phyloP scores from a whole-genome alignment of 1,140 invertebrate genomes.

The Drosophila baimaii region DNA sequence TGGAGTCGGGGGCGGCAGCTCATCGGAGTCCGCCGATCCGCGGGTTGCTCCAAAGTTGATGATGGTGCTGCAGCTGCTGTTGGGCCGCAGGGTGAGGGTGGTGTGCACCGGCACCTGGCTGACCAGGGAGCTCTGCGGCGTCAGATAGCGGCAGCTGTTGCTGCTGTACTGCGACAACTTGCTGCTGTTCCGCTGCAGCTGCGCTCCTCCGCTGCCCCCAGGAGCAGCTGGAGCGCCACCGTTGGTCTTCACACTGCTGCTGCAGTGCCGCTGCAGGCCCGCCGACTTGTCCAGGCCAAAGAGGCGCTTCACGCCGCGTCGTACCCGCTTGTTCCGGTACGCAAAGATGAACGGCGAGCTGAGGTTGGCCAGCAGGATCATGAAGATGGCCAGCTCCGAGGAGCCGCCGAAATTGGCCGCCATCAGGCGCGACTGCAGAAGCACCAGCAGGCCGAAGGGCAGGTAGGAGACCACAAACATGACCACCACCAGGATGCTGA shows the following conservation, averaged over 20 bases:
- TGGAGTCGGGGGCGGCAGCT: constrained; percentile 47
- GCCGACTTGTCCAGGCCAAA: constrained; percentile 85
- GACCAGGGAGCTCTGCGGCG: constrained; percentile 72
- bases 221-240: constrained; percentile 23
- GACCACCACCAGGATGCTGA: constrained; percentile 89
- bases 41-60: constrained; percentile 67
- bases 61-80: constrained; percentile 80
- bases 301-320: constrained; percentile 88
- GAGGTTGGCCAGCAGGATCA: constrained; percentile 88
- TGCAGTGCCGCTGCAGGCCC: constrained; percentile 66
- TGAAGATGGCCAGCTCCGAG: constrained; percentile 86
- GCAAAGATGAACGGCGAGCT: constrained; percentile 92
- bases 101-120: constrained; percentile 67
- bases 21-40: constrained; percentile 64
- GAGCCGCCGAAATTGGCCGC: constrained; percentile 70
- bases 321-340: constrained; percentile 90
- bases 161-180: constrained; percentile 75
- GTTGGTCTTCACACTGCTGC: constrained; percentile 67
- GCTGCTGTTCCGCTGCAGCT: constrained; percentile 76
- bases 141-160: constrained; percentile 74
- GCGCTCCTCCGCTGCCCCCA: constrained; percentile 17
- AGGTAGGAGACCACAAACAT: constrained; percentile 90
- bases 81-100: constrained; percentile 61
- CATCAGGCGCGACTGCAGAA: constrained; percentile 81
- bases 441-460: constrained; percentile 87